These are phyloP conservation scores for Tiaroga cobitis DNA, from an alignment of 2,797 vertebrate species.

Conservation along the genomic window DNA sequence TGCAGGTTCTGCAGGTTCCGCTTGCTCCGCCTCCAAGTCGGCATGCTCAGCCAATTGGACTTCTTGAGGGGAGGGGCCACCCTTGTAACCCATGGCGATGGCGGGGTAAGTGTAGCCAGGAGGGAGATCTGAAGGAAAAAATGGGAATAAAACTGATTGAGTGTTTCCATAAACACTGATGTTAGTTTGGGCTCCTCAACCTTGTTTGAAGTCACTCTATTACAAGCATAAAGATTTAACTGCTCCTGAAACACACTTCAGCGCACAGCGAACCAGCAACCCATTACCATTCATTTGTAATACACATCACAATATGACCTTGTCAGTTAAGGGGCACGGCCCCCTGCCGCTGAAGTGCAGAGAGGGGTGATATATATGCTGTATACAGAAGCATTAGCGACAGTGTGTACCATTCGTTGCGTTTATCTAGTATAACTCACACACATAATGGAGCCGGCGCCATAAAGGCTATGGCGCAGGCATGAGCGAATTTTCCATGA, in stretches of 20 bases:
- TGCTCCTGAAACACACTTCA: constrained; percentile 32
- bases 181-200: constrained; percentile 26
- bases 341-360: constrained; percentile 49
- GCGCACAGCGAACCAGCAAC: constrained; percentile 1
- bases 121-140: constrained; percentile 81
- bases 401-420: constrained; percentile 58
- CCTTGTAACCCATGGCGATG: constrained; percentile 81
- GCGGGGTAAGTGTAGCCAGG: constrained; percentile 84
- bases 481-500: constrained; percentile 64
- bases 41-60: constrained; percentile 81
- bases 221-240: constrained; percentile 38
- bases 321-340: constrained; percentile 55
- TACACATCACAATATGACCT: constrained; percentile 56
- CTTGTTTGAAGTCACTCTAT: constrained; percentile 39
- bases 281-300: constrained; percentile 54
- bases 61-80: constrained; percentile 79
- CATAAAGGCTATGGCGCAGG: constrained; percentile 61
- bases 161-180: constrained; percentile 37
- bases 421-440: constrained; percentile 64
- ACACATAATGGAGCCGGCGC: constrained; percentile 59
- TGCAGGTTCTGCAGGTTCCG: constrained; percentile 77
- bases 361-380: constrained; percentile 56
- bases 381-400: constrained; percentile 56
- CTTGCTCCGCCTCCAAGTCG: constrained; percentile 84
- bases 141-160: constrained; percentile 34